Evolutionary conservation across 2,888 invertebrate species (phyloP).

Genomic region (Morpho helenor): DNA sequence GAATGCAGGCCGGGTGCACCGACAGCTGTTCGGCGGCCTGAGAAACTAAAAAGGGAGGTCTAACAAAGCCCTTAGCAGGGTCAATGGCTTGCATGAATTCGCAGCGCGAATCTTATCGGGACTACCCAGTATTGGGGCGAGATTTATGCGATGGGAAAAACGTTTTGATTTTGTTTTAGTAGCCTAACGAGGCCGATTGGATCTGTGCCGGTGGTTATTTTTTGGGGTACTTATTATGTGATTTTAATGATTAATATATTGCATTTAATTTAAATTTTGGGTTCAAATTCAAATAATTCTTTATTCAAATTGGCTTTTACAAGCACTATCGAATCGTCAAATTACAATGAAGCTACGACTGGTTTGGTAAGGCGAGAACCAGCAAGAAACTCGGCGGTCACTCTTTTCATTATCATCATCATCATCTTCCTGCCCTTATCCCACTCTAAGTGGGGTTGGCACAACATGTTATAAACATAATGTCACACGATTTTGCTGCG

Average conservation of each 20-base stretch:
- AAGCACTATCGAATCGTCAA: too few species aligned
- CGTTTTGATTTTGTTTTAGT: slow-evolving; percentile 28
- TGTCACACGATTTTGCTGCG: too few species aligned
- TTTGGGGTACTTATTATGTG: neutral
- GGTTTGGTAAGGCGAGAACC: too few species aligned
- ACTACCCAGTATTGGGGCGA: slow-evolving; percentile 30
- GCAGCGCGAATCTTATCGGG: slow-evolving; percentile 33
- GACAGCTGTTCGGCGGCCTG: slow-evolving; percentile 52
- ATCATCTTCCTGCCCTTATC: too few species aligned
- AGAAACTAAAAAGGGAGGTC: slow-evolving; percentile 37
- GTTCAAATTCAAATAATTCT: too few species aligned
- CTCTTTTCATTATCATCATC: too few species aligned
- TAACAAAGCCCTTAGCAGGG: slow-evolving; percentile 34
- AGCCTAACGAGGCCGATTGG: slow-evolving; percentile 22
- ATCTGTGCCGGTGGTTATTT: slow-evolving; percentile 1
- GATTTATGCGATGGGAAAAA: slow-evolving; percentile 34
- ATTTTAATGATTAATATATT: neutral
- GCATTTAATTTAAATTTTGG: too few species aligned
- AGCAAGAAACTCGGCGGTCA: too few species aligned
- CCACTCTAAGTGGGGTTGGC: too few species aligned
- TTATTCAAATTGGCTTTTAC: too few species aligned
- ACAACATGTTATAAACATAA: too few species aligned
- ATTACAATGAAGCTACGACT: too few species aligned
- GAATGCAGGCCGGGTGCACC: slow-evolving; percentile 43
- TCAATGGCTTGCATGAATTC: slow-evolving; percentile 35